These are phyloP conservation scores for Prochilodus magdalenae DNA, from an alignment of 2,113 vertebrate genomes.

Conservation along the genomic window DNA sequence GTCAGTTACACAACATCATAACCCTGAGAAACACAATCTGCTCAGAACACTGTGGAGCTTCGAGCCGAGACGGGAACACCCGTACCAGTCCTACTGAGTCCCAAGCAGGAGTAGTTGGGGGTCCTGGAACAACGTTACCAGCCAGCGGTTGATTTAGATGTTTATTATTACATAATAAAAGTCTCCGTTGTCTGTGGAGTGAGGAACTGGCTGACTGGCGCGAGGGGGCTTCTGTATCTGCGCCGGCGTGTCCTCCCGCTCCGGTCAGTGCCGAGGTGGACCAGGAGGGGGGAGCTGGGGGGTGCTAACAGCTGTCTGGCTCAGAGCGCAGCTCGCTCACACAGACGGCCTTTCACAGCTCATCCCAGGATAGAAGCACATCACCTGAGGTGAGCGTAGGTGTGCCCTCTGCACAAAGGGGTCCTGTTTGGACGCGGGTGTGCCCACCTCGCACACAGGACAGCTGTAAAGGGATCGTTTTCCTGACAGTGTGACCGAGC, in stretches of 20 bases:
- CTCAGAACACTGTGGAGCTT: not conserved
- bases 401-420: constrained; percentile 9
- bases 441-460: not conserved
- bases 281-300: not conserved
- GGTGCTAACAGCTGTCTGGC: constrained; percentile 28
- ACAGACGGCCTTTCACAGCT: constrained; percentile 26
- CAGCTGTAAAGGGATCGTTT: not conserved
- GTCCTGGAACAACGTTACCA: no score
- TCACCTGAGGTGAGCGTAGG: not conserved
- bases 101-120: no score
- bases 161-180: no score
- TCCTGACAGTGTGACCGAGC: not conserved
- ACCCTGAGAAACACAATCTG: not conserved
- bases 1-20: not conserved
- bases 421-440: not conserved
- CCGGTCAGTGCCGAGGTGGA: not conserved
- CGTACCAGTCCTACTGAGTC: no score
- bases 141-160: no score
- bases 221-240: not conserved
- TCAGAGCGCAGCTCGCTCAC: not conserved
- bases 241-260: not conserved
- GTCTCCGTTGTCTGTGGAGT: no score
- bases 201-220: no score
- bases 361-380: constrained; percentile 26
- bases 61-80: no score